phyloP scores from a whole-genome alignment of 2,888 invertebrate genomes.

The Theretra japonica region DNA sequence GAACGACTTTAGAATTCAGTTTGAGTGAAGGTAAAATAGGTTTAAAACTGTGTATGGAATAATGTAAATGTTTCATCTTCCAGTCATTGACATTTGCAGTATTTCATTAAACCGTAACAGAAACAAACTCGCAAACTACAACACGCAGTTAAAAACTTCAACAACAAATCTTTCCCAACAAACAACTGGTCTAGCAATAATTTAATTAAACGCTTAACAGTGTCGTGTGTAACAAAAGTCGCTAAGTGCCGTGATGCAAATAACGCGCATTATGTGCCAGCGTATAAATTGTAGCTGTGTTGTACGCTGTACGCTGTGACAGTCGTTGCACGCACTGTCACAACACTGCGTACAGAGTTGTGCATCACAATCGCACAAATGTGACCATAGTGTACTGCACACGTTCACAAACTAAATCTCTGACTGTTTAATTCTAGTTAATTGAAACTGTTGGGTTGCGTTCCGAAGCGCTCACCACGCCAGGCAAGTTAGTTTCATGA shows the following conservation, averaged over 20 bases:
- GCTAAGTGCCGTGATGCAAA: constrained; percentile 5
- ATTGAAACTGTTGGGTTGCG: constrained; percentile 6
- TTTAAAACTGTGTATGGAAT: too few relatives aligned
- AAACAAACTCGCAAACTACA: too few relatives aligned
- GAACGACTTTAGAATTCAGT: too few relatives aligned
- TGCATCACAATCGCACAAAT: constrained; percentile 3
- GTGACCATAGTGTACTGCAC: not conserved
- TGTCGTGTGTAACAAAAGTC: not conserved
- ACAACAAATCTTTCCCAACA: too few relatives aligned
- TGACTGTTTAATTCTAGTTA: constrained; percentile 6
- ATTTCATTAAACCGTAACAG: too few relatives aligned
- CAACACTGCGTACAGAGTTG: not conserved
- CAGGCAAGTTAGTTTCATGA: not conserved
- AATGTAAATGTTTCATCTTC: too few relatives aligned
- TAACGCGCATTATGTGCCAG: not conserved
- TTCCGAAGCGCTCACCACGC: not conserved
- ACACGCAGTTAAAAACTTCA: too few relatives aligned
- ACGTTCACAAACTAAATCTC: constrained; percentile 5
- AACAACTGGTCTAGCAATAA: not conserved
- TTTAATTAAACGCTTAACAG: not conserved
- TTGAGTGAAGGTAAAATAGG: too few relatives aligned
- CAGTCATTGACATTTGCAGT: too few relatives aligned
- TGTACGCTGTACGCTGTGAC: not conserved
- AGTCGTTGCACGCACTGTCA: not conserved
- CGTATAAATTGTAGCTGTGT: not conserved